A percentile compares a stretch with the other conserved stretches of the same genome.
Conservation (phyloP, 30 jellyfish, hydroid and myxozoan species). For the Haliclystus octoradiatus region DNA sequence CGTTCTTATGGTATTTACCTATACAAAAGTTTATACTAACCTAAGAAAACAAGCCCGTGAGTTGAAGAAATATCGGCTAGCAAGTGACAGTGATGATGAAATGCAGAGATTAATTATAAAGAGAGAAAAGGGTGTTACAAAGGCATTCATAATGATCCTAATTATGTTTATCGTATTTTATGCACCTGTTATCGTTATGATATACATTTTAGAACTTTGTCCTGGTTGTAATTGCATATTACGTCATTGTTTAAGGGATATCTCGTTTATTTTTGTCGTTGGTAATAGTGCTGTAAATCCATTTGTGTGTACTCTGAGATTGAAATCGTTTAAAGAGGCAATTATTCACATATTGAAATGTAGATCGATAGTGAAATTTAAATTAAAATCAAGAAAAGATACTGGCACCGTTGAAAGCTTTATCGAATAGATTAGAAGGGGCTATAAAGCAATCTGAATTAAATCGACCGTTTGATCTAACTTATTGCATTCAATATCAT, state of each 20-base stretch:
- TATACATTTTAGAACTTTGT: conserved; percentile 60
- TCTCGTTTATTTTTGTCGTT: conserved; percentile 60
- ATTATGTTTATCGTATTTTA: conserved; percentile 39
- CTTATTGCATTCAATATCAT: too few relatives aligned
- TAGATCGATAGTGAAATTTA: too few relatives aligned
- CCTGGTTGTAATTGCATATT: conserved; percentile 64
- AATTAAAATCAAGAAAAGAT: too few relatives aligned
- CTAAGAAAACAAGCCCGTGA: conserved; percentile 7
- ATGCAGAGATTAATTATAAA: not conserved
- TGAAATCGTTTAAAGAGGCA: conserved; percentile 72
- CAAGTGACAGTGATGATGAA: conserved; percentile 7
- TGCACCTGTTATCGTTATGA: conserved; percentile 68
- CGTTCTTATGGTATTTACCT: conserved; percentile 25
- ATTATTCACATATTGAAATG: too few relatives aligned
- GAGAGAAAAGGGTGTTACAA: conserved; percentile 45
- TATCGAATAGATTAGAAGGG: too few relatives aligned
- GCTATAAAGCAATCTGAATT: too few relatives aligned
- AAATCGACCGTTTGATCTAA: too few relatives aligned
- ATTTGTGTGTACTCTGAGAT: conserved; percentile 66
- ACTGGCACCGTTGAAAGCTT: too few relatives aligned
- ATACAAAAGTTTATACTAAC: conserved; percentile 19
- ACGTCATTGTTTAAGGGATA: conserved; percentile 75
- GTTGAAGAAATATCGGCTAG: conserved; percentile 7
- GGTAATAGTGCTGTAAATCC: conserved; percentile 80
- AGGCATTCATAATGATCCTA: conserved; percentile 42